Evolutionary conservation across 2,797 vertebrate species (phyloP).

Genomic region (Valencia hispanica): DNA sequence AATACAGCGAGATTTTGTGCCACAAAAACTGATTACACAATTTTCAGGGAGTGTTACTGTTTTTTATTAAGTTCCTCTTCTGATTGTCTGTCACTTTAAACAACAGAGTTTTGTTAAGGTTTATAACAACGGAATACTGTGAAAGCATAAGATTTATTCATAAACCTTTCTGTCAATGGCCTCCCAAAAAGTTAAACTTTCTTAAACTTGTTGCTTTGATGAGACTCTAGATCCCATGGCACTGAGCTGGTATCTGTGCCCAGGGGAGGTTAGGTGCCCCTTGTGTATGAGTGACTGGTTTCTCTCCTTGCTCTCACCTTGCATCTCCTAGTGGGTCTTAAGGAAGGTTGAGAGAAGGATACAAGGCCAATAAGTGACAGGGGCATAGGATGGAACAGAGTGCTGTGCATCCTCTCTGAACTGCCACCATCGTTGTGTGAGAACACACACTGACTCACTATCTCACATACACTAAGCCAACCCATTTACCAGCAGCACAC

Average conservation of each 20-base stretch:
- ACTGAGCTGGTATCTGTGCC: slow-evolving; percentile 48
- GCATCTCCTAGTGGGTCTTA: slow-evolving; percentile 46
- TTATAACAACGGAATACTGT: not conserved
- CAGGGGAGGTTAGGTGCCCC: slow-evolving; percentile 54
- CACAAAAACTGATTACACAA: not conserved
- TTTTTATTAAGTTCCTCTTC: not conserved
- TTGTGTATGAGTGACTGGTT: slow-evolving; percentile 51
- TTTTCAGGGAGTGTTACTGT: not conserved
- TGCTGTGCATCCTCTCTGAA: slow-evolving; percentile 58
- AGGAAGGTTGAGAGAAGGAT: slow-evolving; percentile 73
- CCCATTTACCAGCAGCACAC: slow-evolving; percentile 24
- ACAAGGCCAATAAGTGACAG: slow-evolving; percentile 82
- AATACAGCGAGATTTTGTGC: not conserved
- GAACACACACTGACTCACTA: slow-evolving; percentile 32
- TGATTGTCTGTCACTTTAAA: not conserved
- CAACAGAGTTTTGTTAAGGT: not conserved
- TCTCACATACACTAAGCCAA: slow-evolving; percentile 26
- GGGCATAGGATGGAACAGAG: slow-evolving; percentile 76
- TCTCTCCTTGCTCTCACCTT: slow-evolving; percentile 29
- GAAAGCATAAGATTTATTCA: not conserved
- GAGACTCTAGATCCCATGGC: slow-evolving; percentile 45
- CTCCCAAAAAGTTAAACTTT: slow-evolving; percentile 44
- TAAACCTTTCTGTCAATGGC: slow-evolving; percentile 1
- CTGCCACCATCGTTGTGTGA: slow-evolving; percentile 71
- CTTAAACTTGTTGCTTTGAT: slow-evolving; percentile 55